Base-by-base conservation (phyloP, 2,113 vertebrate genomes). In the Lagopus leucura region DNA sequence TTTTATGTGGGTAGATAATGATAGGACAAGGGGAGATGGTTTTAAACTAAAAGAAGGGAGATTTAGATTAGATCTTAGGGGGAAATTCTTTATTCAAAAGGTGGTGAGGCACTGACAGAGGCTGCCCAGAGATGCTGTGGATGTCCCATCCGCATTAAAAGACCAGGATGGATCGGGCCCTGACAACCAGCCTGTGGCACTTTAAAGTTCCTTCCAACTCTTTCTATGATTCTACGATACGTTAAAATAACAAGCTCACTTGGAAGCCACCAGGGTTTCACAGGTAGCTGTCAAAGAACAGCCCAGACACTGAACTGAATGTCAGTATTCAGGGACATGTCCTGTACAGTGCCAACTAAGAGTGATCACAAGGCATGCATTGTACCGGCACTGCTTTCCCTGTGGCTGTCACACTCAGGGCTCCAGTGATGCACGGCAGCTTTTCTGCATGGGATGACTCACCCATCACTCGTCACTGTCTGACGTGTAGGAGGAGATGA, bases 331-430 rank as follows among this genome's bases (percentile, higher is more conserved):
- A 69, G 45, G 36, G 43, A 36, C 1, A 0, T 40, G 6, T 45
- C 45, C 27, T 25, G 1, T 0, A 1, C 18, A 16, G 20, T 19
- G 13, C 15, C 42, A 73, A 45, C 48, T 21, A 34, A 63, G 19
- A 0, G 0, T 27, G 22, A 86, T 76, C 48, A 58, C 0, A 2
- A 89, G 43, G 36, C 36, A 77, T 4, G 0, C n/a, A 27, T n/a
- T 30, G 4, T 28, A 40, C 67, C 66, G 64, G 32, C 60, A 67
- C 34, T 47, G 1, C 73, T 85, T 85, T 64, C 55, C 57, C 2
- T 0, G 45, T 71, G 52, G 40, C 82, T 0, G 8, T 28, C 60
- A 52, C 79, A 25, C 40, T 77, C 42, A n/a, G 0, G 0, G 67
- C 66, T 69, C 43, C 61, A 57, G 77, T 61, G 74, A 87, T 45